A percentile compares a stretch with the other conserved stretches of the same genome.
These are phyloP conservation scores for Heteractis magnifica DNA, from an alignment of 92 coral and sea anemone species.

Conservation along the genomic window DNA sequence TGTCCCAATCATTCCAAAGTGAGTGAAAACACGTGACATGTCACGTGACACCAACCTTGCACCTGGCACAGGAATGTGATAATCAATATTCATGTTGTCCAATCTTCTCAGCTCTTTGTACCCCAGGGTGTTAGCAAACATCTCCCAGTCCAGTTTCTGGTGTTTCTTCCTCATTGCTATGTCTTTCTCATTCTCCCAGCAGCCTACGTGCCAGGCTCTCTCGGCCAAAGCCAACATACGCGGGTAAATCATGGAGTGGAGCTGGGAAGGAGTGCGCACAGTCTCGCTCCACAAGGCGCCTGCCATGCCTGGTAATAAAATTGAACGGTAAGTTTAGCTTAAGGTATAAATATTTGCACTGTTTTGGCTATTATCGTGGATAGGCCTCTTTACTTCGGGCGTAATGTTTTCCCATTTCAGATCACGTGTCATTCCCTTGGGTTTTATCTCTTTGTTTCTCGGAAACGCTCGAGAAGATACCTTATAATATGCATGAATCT, in stretches of 20 bases:
- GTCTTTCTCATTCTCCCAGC: slow-evolving; percentile 78
- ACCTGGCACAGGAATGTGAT: slow-evolving; percentile 88
- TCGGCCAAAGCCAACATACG: slow-evolving; percentile 94
- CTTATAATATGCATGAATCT: too few species aligned
- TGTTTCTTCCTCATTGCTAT: slow-evolving; percentile 40
- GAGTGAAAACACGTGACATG: neutral
- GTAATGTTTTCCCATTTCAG: too few species aligned
- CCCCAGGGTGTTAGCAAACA: slow-evolving; percentile 86
- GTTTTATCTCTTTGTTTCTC: too few species aligned
- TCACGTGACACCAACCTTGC: slow-evolving; percentile 51
- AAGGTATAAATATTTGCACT: too few species aligned
- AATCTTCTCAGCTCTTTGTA: slow-evolving; percentile 79
- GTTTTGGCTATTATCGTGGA: too few species aligned
- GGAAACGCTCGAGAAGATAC: too few species aligned
- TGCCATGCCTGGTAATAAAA: slow-evolving; percentile 66
- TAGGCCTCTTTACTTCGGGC: too few species aligned
- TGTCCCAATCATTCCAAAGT: neutral
- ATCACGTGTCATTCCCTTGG: too few species aligned
- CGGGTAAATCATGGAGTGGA: slow-evolving; percentile 89
- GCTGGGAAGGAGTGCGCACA: slow-evolving; percentile 87
- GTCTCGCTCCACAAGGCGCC: slow-evolving; percentile 97
- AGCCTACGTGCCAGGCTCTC: slow-evolving; percentile 94
- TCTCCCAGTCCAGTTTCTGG: slow-evolving; percentile 77
- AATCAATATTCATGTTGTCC: slow-evolving; percentile 77
- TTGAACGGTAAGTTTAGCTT: too few species aligned